Conservation (phyloP, 2,113 vertebrate genomes). For the Orycteropus afer region DNA sequence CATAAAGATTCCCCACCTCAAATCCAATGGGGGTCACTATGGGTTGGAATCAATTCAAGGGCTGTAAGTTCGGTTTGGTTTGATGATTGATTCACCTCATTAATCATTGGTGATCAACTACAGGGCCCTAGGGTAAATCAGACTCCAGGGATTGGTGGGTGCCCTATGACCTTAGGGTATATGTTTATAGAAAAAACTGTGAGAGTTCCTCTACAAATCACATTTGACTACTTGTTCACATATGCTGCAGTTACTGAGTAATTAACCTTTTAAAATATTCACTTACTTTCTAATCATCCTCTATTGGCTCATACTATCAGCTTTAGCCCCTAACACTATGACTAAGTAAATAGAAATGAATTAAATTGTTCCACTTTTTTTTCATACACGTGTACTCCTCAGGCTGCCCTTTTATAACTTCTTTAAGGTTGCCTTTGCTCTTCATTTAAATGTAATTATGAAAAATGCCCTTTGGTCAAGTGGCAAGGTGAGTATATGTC, state of each 20-base stretch:
- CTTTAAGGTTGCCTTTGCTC: background rate
- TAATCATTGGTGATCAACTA: background rate
- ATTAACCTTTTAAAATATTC: background rate
- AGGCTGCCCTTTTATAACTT: background rate
- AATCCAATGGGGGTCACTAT: too few relatives aligned
- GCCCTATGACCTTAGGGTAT: background rate
- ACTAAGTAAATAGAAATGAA: background rate
- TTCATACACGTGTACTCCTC: background rate
- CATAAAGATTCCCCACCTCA: too few relatives aligned
- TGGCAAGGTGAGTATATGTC: background rate
- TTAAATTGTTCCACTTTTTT: background rate
- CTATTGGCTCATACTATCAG: background rate
- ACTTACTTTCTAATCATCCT: background rate
- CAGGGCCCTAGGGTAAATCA: background rate
- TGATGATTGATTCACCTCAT: too few relatives aligned
- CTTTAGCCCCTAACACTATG: background rate
- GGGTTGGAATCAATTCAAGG: too few relatives aligned
- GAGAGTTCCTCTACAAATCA: background rate
- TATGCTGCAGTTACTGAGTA: background rate
- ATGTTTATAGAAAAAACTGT: background rate
- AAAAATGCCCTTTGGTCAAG: background rate
- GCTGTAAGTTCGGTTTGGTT: too few relatives aligned
- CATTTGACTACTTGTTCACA: background rate
- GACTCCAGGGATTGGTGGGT: background rate
- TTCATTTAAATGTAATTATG: conserved; percentile 12